A percentile compares a stretch with the other conserved stretches of the same genome.
These are phyloP conservation scores for Syritta pipiens DNA, from an alignment of 2,888 invertebrate genomes.

Conservation along the genomic window DNA sequence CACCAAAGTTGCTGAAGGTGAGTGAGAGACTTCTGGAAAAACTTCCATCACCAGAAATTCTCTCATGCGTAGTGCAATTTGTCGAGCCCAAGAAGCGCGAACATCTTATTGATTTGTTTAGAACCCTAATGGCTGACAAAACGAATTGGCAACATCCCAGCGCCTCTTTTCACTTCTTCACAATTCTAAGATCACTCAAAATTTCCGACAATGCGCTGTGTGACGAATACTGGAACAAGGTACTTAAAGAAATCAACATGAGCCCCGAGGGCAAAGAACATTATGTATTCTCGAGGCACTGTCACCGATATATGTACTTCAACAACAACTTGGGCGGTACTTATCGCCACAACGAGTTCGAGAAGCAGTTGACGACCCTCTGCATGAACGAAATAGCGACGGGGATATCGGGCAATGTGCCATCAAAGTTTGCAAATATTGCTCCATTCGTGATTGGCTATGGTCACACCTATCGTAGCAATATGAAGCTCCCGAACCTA, in stretches of 20 bases:
- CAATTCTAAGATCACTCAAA: constrained; percentile 79
- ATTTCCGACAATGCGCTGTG: constrained; percentile 79
- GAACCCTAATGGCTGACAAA: constrained; percentile 73
- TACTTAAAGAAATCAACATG: constrained; percentile 75
- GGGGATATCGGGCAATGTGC: constrained; percentile 76
- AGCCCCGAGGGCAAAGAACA: constrained; percentile 71
- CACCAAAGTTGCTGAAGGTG: constrained; percentile 78
- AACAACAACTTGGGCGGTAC: constrained; percentile 80
- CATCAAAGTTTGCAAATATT: constrained; percentile 78
- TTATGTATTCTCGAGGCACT: constrained; percentile 77
- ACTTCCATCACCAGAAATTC: constrained; percentile 77
- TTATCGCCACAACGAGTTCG: constrained; percentile 80
- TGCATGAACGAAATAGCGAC: constrained; percentile 76
- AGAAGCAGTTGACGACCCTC: constrained; percentile 77
- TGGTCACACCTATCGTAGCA: constrained; percentile 75
- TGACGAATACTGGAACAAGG: constrained; percentile 80
- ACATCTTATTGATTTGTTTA: constrained; percentile 77
- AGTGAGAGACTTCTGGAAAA: constrained; percentile 77
- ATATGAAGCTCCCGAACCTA: constrained; percentile 76
- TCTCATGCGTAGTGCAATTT: constrained; percentile 79
- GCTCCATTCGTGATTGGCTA: constrained; percentile 80
- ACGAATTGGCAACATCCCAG: constrained; percentile 73
- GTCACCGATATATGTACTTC: constrained; percentile 81
- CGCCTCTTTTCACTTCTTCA: constrained; percentile 78
- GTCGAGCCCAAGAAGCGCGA: constrained; percentile 78